Percentiles rank a stretch among this genome's conserved stretches.
phyloP scores from a whole-genome alignment of 2,797 vertebrate genomes.

The Erethizon dorsatum region DNA sequence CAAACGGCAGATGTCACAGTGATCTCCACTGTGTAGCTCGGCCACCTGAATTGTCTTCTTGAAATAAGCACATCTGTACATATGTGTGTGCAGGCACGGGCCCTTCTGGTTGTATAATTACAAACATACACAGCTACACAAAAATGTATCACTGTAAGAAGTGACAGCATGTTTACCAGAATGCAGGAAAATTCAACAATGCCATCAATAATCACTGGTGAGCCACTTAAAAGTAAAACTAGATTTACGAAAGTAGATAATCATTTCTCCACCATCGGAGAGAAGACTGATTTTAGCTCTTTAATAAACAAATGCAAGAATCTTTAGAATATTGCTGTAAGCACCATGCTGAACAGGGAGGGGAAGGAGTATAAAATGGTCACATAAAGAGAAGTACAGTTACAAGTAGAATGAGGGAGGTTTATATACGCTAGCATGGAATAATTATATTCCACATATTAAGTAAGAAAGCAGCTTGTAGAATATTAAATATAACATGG shows the following conservation, averaged over 20 bases:
- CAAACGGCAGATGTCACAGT: not conserved
- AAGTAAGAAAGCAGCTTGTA: not conserved
- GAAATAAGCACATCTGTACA: constrained; percentile 31
- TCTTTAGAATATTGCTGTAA: not conserved
- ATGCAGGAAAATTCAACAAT: not conserved
- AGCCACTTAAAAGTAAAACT: constrained; percentile 58
- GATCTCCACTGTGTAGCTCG: not conserved
- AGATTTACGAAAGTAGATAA: constrained; percentile 39
- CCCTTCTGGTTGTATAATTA: not conserved
- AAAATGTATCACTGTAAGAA: not conserved
- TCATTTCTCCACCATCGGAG: not conserved
- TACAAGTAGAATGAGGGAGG: not conserved
- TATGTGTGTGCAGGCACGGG: not conserved
- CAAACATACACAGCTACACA: not conserved
- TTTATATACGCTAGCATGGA: not conserved
- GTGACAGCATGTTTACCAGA: not conserved
- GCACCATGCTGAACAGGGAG: not conserved
- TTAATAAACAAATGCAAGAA: constrained; percentile 37
- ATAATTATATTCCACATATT: not conserved
- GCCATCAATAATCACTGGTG: not conserved
- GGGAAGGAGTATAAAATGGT: not conserved
- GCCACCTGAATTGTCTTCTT: constrained; percentile 16
- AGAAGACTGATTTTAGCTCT: not conserved
- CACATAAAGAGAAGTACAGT: not conserved
- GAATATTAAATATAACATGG: not conserved